Conservation (phyloP, 1,140 invertebrate genomes). For the Camponotus floridanus region DNA sequence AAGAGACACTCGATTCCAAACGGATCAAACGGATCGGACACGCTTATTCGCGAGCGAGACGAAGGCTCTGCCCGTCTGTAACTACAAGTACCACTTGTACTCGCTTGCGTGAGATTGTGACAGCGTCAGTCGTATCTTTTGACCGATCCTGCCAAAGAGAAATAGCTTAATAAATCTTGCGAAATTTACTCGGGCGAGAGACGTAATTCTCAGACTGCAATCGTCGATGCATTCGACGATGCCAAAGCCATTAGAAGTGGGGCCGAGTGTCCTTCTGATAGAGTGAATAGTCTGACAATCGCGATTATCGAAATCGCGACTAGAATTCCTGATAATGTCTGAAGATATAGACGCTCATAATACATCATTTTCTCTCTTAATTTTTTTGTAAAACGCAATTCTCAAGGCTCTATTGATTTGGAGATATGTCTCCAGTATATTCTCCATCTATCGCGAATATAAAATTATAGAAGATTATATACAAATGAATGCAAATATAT, state of each 20-base stretch:
- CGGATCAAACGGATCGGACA: conserved; percentile 49
- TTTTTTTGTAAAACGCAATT: neutral
- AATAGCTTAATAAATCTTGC: conserved; percentile 14
- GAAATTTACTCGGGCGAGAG: conserved; percentile 17
- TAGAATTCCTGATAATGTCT: conserved; percentile 29
- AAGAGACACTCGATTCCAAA: conserved; percentile 46
- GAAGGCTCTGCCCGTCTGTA: neutral
- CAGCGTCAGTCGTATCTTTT: neutral
- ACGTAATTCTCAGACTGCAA: conserved; percentile 19
- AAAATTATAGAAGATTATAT: conserved; percentile 11
- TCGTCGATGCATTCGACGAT: conserved; percentile 14
- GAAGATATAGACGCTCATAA: conserved; percentile 10
- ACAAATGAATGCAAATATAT: conserved; percentile 22
- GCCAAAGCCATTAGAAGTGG: neutral
- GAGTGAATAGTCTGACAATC: conserved; percentile 15
- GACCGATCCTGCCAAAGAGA: conserved; percentile 3
- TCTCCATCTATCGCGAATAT: conserved; percentile 47
- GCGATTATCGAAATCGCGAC: conserved; percentile 7
- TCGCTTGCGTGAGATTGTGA: neutral
- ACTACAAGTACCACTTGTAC: neutral
- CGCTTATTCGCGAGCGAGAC: conserved; percentile 17
- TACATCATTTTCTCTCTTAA: conserved; percentile 1
- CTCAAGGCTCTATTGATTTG: neutral
- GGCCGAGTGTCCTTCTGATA: conserved; percentile 63
- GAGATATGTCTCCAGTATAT: neutral